Percentiles rank a stretch among this genome's conserved stretches.
Evolutionary conservation across 2,888 invertebrate genomes (phyloP).

Genomic region (Drosophila histrio): DNA sequence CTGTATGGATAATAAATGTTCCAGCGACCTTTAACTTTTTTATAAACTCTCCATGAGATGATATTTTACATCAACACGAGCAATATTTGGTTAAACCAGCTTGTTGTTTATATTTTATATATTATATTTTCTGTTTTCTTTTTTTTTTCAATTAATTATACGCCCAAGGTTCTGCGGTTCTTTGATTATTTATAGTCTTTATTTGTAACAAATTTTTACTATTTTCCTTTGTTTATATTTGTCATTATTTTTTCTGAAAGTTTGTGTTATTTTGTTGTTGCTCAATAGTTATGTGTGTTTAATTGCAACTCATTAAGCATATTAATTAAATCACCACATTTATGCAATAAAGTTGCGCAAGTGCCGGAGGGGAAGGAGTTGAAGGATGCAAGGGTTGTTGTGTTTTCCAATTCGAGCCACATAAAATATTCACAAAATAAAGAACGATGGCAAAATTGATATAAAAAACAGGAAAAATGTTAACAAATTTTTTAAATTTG

Average conservation of each 20-base stretch:
- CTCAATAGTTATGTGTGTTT: constrained; percentile 61
- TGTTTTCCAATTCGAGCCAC: constrained; percentile 40
- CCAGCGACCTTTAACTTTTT: background rate
- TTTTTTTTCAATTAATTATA: constrained; percentile 35
- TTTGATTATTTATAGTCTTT: constrained; percentile 53
- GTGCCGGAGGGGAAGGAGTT: background rate
- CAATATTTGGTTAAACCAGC: background rate
- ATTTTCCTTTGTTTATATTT: constrained; percentile 67
- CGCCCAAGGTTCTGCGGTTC: constrained; percentile 11
- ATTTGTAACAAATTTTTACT: constrained; percentile 61
- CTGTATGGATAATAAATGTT: no score
- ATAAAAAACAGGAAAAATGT: constrained; percentile 36
- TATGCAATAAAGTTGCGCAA: constrained; percentile 60
- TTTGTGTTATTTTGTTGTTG: constrained; percentile 31
- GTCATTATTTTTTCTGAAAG: constrained; percentile 26
- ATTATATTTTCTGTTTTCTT: no score
- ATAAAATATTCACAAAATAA: constrained; percentile 47
- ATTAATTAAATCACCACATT: constrained; percentile 79
- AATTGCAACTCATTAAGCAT: constrained; percentile 80
- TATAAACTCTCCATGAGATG: background rate
- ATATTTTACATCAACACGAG: background rate
- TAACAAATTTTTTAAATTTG: constrained; percentile 1
- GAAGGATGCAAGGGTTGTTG: constrained; percentile 6
- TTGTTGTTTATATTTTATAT: constrained; percentile 1
- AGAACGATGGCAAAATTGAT: constrained; percentile 57